Base-by-base conservation (phyloP, 2,888 invertebrate species). In the Napeogenes inachia region DNA sequence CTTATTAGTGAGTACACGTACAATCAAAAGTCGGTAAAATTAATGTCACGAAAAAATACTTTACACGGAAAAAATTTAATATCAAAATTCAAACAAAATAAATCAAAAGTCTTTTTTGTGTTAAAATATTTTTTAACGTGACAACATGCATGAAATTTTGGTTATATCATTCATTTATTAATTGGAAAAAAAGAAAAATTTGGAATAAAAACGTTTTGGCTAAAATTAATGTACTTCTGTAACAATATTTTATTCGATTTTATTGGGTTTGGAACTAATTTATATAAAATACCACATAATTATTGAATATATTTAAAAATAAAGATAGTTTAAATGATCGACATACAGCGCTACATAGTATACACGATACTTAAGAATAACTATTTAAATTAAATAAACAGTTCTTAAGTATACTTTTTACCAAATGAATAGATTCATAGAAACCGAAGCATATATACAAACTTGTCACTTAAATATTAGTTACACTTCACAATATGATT, bases 1-100 rank as follows among this genome's bases (percentile, higher is more conserved):
- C 78, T 85, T 91, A 87, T 87, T 91, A 88, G 91, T 91, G 84
- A 91, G 91, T 91, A 89, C 82, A 70, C 70, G 63, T 69, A 64
- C 69, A 69, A 68, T 65, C 60, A 76, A 73, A 70, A 72, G 76
- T 74, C 76, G 85, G 87, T 84, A 85, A 86, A 77, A 75, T 56
- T 77, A 85, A 84, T 82, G 66, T 61, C 67, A 64, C 64, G 64
- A 59, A 63, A 59, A 56, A 45, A 47, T 33, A 12, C 30, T 54
- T 55, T 45, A 32, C 32, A 33, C 32, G 8, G 42, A 45, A 32
- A 42, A 32, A 35, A 47, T 47, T 6, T 42, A 3, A 13, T 53
- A 10, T 42, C 10, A 42, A 42, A 21, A 35, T 60, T 60, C 13
- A 6, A 21, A 6, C n/a, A 30, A 2, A 35, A 46, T 58, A 32